Evolutionary conservation across 2,113 vertebrate species (phyloP), one percentile per base, ranked within the genome.

Genomic region (Ptyas mucosa): DNA sequence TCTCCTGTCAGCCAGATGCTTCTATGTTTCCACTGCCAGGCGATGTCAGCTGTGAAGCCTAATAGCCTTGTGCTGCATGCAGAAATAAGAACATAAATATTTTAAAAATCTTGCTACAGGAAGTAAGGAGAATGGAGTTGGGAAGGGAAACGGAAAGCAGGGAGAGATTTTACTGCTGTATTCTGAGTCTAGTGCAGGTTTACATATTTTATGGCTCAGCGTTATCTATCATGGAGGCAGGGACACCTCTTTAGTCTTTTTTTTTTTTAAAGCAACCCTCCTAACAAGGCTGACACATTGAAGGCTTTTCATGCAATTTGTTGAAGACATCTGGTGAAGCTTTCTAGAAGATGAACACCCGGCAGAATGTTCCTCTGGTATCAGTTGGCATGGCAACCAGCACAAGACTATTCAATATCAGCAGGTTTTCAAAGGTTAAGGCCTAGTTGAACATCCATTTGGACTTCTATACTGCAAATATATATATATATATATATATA

Each of bases 371-470:
- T 98, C 98, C 98, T 98, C 97, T 98, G 98, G 98, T 98, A 98
- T 98, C 97, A 96, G 99, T 99, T 99, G 99, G 98, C 99, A 99
- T 99, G 98, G 99, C 98, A 99, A 99, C 99, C 97, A 96, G 98
- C 98, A 98, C 99, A 97, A 98, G 98, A 98, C 98, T 98, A 99
- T 99, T 99, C 98, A 99, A 97, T 97, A 97, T 98, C 97, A 97
- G 97, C 98, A 98, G 97, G 98, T 98, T 98, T 98, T 98, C 98
- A 98, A 97, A 99, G 98, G 98, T 98, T 98, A 98, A 98, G 98
- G 98, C 98, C 98, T 99, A 98, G 98, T 98, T 99, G 98, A 99
- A 98, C 98, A 99, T 99, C 99, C 98, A 99, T 99, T 99, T 99
- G 98, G 98, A 97, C 98, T 98, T 97, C 97, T 98, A 98, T 43